Evolutionary conservation across 1,140 invertebrate genomes (phyloP), one percentile per base, ranked within the genome.

Genomic region (Bradynema listronoti): DNA sequence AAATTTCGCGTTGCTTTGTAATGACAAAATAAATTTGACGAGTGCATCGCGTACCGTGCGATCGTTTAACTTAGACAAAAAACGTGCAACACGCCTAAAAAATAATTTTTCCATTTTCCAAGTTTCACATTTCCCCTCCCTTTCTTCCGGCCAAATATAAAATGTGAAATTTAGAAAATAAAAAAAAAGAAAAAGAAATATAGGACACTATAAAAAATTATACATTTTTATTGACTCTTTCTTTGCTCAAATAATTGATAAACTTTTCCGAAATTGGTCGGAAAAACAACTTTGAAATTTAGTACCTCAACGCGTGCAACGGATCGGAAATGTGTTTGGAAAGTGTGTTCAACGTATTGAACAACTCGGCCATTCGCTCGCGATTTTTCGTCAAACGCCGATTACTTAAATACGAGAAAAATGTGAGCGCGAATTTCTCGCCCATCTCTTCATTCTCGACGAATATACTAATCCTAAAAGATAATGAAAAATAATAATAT

Each of bases 401-500:
- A n/a, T 29, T 29, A 4, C 16, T 27, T n/a, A 50, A 27, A n/a
- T 50, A 50, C 2, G 16, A 29, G n/a, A 50, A 32, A 9, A 50
- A 24, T 4, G 47, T 50, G 5, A 32, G 4, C n/a, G 47, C 27
- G 19, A 50, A 50, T n/a, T 30, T n/a, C 5, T 27, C 27, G 34
- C 47, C 47, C 19, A 50, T 5, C 16, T 5, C 3, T 27, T 5
- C 47, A 50, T 50, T 32, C 3, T 50, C 27, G 4, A 50, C 27
- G 27, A 50, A 50, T 4, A 32, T 19, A 25, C 47, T 50, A 2
- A 50, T 16, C 27, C 47, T 50, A n/a, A 50, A 50, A n/a, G n/a
- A n/a, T n/a, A n/a, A n/a, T n/a, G 5, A 50, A 27, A 30, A 25
- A 39, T 19, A 2, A 50, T 50, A 9, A 50, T 4, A 11, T 19